These are phyloP conservation scores for Tachysurus fulvidraco DNA, from an alignment of 2,113 vertebrate genomes.

Conservation along the genomic window DNA sequence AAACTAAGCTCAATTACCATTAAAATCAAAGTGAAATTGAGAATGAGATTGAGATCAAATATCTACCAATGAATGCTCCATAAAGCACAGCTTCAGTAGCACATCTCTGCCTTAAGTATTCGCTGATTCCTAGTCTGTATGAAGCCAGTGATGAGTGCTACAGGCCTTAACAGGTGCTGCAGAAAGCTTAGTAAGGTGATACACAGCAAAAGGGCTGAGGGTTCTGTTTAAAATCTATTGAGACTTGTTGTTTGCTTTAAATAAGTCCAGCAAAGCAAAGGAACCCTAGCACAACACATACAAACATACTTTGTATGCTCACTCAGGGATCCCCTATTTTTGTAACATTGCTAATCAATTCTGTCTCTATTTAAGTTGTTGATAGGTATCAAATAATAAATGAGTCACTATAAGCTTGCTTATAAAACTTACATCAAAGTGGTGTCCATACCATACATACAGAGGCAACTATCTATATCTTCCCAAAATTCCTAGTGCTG, in stretches of 20 bases:
- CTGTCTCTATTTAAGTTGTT: background rate
- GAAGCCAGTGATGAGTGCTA: slow-evolving; percentile 34
- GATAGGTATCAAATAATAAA: background rate
- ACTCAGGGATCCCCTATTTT: background rate
- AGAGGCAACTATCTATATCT: background rate
- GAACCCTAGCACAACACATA: slow-evolving; percentile 1
- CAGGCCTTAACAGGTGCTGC: slow-evolving; percentile 46
- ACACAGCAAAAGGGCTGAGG: slow-evolving; percentile 4
- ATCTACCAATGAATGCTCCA: background rate
- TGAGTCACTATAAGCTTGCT: background rate
- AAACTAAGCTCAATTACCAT: background rate
- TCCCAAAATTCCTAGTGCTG: background rate
- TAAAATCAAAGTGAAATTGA: background rate
- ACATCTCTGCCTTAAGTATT: background rate
- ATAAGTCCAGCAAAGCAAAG: slow-evolving; percentile 24
- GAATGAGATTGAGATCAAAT: background rate
- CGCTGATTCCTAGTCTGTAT: background rate
- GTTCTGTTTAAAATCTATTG: slow-evolving; percentile 41
- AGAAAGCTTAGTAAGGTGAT: slow-evolving; percentile 40
- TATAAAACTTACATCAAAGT: background rate
- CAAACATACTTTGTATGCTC: background rate
- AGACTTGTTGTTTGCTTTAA: slow-evolving; percentile 45
- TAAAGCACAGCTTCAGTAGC: background rate
- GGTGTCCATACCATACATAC: background rate
- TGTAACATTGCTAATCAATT: background rate